Evolutionary conservation across 1,140 invertebrate species (phyloP).

Genomic region (Gryon sp.): DNA sequence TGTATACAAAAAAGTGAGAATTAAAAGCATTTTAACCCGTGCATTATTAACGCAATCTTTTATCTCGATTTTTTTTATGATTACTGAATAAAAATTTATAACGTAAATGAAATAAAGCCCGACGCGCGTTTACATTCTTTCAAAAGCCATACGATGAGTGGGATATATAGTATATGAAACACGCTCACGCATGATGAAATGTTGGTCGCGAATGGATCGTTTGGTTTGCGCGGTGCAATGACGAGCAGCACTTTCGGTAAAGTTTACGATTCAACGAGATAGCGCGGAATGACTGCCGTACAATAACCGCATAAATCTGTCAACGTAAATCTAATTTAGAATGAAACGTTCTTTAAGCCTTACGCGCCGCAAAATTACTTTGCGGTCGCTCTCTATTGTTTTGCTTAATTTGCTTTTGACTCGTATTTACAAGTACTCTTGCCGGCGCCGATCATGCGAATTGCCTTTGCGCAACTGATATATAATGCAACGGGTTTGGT

Average conservation of each 20-base stretch:
- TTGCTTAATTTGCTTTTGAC: constrained; percentile 55
- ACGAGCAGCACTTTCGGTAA: constrained; percentile 45
- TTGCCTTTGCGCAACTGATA: constrained; percentile 29
- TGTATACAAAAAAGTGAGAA: too few species aligned
- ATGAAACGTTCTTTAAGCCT: constrained; percentile 54
- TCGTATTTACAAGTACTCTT: constrained; percentile 29
- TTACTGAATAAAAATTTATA: too few species aligned
- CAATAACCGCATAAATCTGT: constrained; percentile 52
- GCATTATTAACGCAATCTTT: too few species aligned
- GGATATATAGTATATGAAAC: neutral
- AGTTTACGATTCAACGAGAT: constrained; percentile 49
- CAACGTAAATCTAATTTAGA: constrained; percentile 61
- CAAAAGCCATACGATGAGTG: neutral
- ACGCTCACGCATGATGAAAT: constrained; percentile 39
- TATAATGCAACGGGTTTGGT: constrained; percentile 30
- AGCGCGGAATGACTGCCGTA: constrained; percentile 22
- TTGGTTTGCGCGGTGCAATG: constrained; percentile 28
- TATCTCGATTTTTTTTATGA: too few species aligned
- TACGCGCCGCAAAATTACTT: constrained; percentile 42
- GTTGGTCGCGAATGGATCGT: constrained; percentile 20
- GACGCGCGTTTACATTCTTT: constrained; percentile 21
- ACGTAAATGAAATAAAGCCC: constrained; percentile 38
- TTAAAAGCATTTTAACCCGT: too few species aligned
- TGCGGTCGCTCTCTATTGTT: constrained; percentile 57
- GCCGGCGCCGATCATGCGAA: constrained; percentile 1